Base-by-base conservation (phyloP, 2,888 invertebrate species). In the Trimorus sp. region DNA sequence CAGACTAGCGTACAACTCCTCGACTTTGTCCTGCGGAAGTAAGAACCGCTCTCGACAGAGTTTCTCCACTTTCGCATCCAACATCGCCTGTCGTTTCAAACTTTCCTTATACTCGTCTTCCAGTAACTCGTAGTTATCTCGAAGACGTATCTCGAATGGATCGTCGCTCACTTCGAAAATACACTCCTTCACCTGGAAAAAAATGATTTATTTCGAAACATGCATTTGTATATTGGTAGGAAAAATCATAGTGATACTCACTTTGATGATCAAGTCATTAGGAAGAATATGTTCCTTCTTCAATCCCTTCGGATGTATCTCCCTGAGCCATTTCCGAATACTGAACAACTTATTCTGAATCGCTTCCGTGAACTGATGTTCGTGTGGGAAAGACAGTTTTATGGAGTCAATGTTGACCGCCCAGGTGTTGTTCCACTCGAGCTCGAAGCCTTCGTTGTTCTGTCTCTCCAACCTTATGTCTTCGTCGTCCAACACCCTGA, bases 71-170 rank as follows among this genome's bases (percentile, higher is more conserved):
- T 98, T 98, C 16, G 96, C 95, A 87, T 98, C 98, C 37, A 99
- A 93, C 94, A 98, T 96, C 74, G 96, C 95, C 81, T 96, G 94
- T 16, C 99, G 93, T 89, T 98, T 98, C 87, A 97, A 94, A 89
- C 97, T 97, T 91, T 99, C 99, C 86, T 96, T 95, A 88, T 97
- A 98, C 91, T 99, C 99, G 88, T 99, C 99, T 88, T 98, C 97
- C 59, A 98, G 91, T 0, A 99, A 93, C 89, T 98, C 98, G 91
- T 98, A 99, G 91, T 99, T 99, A 87, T 99, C 98, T 0, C 98
- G 94, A 7, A 99, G 93, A 89, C 97, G 97, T 3, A 99, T 98
- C 92, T 99, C 99, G 90, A 99, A 99, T 0, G 99, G 99, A 94
- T 99, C 99, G 90, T 99, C 99, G 84, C 96, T 96, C 92, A 99